Conservation (phyloP, 2,797 vertebrate genomes). For the Leptodactylus fallax region DNA sequence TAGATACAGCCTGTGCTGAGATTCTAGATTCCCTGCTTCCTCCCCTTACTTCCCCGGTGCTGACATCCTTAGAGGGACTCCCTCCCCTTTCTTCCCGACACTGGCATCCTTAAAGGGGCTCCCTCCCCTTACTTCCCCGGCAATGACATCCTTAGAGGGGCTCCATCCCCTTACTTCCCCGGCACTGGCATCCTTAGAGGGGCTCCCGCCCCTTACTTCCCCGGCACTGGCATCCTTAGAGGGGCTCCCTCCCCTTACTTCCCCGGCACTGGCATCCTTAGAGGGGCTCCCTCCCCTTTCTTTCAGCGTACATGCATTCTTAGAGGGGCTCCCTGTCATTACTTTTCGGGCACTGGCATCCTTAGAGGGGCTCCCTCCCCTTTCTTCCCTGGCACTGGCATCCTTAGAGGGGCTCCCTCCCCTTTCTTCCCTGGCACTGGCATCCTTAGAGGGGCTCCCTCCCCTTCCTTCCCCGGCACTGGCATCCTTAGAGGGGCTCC, state of each 20-base stretch:
- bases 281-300: background rate
- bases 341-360: constrained; percentile 41
- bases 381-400: background rate
- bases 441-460: background rate
- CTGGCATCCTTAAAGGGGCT: constrained; percentile 6
- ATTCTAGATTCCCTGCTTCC: background rate
- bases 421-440: no score
- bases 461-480: background rate
- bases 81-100: background rate
- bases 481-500: background rate
- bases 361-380: constrained; percentile 32
- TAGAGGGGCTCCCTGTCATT: constrained; percentile 10
- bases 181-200: constrained; percentile 2
- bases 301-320: background rate
- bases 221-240: background rate
- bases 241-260: background rate
- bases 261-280: background rate
- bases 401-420: no score
- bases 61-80: no score
- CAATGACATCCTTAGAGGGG: background rate
- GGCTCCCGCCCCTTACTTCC: background rate
- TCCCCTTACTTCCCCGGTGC: background rate
- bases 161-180: background rate
- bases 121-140: background rate
- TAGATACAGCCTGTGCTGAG: background rate